Conservation (phyloP, 2,797 vertebrate species). For the Varecia variegata region DNA sequence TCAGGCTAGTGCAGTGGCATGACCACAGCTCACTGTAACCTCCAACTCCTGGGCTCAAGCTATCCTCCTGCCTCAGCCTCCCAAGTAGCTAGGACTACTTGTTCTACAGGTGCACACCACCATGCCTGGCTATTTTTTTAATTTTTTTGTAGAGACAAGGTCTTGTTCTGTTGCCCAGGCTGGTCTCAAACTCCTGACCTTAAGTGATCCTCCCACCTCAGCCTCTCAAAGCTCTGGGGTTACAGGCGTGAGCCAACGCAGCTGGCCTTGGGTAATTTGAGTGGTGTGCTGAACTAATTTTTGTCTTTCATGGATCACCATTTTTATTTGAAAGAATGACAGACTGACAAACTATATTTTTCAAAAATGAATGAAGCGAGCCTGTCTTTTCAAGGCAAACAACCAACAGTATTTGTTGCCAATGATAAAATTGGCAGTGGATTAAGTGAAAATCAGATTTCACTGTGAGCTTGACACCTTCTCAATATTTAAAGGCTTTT, state of each 20-base stretch:
- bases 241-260: not conserved
- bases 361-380: conserved; percentile 5
- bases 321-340: conserved; percentile 16
- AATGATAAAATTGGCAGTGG: not conserved
- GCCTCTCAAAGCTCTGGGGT: not conserved
- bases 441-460: conserved; percentile 42
- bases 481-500: conserved; percentile 27
- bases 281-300: not conserved
- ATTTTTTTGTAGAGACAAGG: too few species aligned
- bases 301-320: not conserved
- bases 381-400: not conserved
- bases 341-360: not conserved
- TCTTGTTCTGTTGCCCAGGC: too few species aligned
- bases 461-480: not conserved
- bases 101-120: too few species aligned
- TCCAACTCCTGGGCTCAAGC: too few species aligned
- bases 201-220: too few species aligned
- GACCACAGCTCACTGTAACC: too few species aligned
- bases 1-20: not conserved
- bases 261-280: not conserved
- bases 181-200: too few species aligned
- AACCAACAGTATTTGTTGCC: not conserved
- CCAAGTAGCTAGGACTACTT: too few species aligned
- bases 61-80: too few species aligned
- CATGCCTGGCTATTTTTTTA: too few species aligned